Percentiles rank a stretch among this genome's conserved stretches.
phyloP scores from a whole-genome alignment of 2,888 invertebrate genomes.

The Drosophila quinaria region DNA sequence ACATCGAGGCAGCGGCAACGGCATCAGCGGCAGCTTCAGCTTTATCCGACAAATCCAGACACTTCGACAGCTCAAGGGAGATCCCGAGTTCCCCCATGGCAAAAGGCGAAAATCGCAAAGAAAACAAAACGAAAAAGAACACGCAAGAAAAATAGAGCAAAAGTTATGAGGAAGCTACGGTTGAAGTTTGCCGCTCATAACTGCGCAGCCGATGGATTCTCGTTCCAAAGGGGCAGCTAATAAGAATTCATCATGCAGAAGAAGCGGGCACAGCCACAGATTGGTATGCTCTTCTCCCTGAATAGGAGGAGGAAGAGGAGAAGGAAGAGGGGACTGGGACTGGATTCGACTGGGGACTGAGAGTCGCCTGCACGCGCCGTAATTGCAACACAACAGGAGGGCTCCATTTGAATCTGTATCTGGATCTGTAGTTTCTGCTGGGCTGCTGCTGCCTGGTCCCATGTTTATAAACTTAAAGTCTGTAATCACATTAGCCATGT shows the following conservation, averaged over 20 bases:
- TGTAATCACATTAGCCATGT: slow-evolving; percentile 86
- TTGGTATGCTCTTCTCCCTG: background rate
- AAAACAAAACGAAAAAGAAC: slow-evolving; percentile 28
- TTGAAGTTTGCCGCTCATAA: slow-evolving; percentile 76
- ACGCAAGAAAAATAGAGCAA: slow-evolving; percentile 68
- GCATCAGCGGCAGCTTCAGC: slow-evolving; percentile 49
- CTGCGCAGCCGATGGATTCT: slow-evolving; percentile 44
- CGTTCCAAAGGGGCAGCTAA: slow-evolving; percentile 68
- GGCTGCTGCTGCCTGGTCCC: slow-evolving; percentile 56
- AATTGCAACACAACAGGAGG: slow-evolving; percentile 81
- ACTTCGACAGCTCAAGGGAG: slow-evolving; percentile 68
- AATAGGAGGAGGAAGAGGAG: background rate
- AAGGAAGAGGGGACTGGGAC: slow-evolving; percentile 14
- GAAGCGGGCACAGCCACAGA: slow-evolving; percentile 22
- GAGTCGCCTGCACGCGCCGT: slow-evolving; percentile 77
- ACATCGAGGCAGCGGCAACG: slow-evolving; percentile 68
- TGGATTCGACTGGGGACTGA: slow-evolving; percentile 47
- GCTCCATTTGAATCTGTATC: slow-evolving; percentile 45
- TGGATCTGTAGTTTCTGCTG: slow-evolving; percentile 23
- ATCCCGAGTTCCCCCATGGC: slow-evolving; percentile 51
- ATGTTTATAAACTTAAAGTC: slow-evolving; percentile 86
- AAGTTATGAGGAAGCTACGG: slow-evolving; percentile 79
- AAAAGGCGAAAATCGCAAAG: slow-evolving; percentile 16
- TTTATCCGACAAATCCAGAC: slow-evolving; percentile 60
- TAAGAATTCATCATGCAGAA: slow-evolving; percentile 75